A percentile compares a stretch with the other conserved stretches of the same genome.
Evolutionary conservation across 64 coral and sea anemone genomes (phyloP).

Genomic region (Porites lutea): DNA sequence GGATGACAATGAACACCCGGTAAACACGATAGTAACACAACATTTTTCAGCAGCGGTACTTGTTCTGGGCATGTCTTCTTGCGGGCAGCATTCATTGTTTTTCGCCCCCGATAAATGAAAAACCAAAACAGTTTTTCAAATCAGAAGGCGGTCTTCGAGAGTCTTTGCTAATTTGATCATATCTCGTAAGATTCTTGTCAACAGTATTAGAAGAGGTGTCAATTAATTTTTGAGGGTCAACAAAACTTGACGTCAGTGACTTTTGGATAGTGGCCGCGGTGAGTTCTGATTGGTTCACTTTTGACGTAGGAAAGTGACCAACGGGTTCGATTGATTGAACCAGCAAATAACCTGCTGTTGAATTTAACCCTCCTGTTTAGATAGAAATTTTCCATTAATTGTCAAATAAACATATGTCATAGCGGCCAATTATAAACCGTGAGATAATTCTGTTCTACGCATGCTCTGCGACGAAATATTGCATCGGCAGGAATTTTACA

Average conservation of each 20-base stretch:
- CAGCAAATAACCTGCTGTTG: constrained; percentile 10
- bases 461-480: neutral
- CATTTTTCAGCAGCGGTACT: neutral
- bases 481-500: too few species aligned
- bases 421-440: too few species aligned
- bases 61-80: constrained; percentile 32
- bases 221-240: constrained; percentile 19
- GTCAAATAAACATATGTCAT: too few species aligned
- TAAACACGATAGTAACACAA: neutral
- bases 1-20: constrained; percentile 40
- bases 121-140: neutral
- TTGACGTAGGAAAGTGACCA: neutral
- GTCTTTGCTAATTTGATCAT: constrained; percentile 10
- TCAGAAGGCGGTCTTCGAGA: neutral
- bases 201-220: neutral
- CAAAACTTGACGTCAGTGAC: neutral
- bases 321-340: neutral
- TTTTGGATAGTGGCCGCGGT: neutral
- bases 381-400: neutral
- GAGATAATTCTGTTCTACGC: neutral
- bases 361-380: neutral
- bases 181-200: neutral
- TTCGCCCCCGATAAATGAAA: neutral
- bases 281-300: neutral
- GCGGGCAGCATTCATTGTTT: constrained; percentile 7